phyloP scores from a whole-genome alignment of 1,140 invertebrate species.

The Capitella teleta region DNA sequence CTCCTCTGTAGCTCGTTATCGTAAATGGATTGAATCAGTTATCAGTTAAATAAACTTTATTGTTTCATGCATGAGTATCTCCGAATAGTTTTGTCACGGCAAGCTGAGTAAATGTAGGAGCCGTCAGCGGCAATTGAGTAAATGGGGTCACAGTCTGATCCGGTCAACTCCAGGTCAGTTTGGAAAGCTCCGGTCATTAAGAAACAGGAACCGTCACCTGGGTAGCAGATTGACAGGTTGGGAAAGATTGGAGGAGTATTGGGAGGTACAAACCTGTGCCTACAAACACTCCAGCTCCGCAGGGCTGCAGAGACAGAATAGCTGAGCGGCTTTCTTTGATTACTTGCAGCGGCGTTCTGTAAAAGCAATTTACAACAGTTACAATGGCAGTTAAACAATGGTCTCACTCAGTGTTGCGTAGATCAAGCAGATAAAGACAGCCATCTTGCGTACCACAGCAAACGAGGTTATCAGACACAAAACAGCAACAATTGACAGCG shows the following conservation, averaged over 20 bases:
- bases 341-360: background rate
- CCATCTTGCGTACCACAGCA: slow-evolving; percentile 43
- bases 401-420: slow-evolving; percentile 34
- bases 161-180: slow-evolving; percentile 50
- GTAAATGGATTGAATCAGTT: too few relatives aligned
- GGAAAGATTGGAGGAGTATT: background rate
- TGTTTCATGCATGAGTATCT: too few relatives aligned
- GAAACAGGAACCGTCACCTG: slow-evolving; percentile 53
- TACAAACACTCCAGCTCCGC: slow-evolving; percentile 31
- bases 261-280: slow-evolving; percentile 25
- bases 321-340: slow-evolving; percentile 24
- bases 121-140: slow-evolving; percentile 31
- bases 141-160: slow-evolving; percentile 54
- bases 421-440: slow-evolving; percentile 29
- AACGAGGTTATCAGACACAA: slow-evolving; percentile 26
- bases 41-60: too few relatives aligned
- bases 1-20: too few relatives aligned
- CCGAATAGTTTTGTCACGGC: slow-evolving; percentile 39
- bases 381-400: background rate
- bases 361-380: background rate
- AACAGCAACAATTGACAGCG: slow-evolving; percentile 44
- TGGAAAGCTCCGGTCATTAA: slow-evolving; percentile 37
- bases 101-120: slow-evolving; percentile 31
- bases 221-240: background rate
- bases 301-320: slow-evolving; percentile 30